phyloP scores from a whole-genome alignment of 2,797 vertebrate genomes.

The Melanotaenia nigrans region DNA sequence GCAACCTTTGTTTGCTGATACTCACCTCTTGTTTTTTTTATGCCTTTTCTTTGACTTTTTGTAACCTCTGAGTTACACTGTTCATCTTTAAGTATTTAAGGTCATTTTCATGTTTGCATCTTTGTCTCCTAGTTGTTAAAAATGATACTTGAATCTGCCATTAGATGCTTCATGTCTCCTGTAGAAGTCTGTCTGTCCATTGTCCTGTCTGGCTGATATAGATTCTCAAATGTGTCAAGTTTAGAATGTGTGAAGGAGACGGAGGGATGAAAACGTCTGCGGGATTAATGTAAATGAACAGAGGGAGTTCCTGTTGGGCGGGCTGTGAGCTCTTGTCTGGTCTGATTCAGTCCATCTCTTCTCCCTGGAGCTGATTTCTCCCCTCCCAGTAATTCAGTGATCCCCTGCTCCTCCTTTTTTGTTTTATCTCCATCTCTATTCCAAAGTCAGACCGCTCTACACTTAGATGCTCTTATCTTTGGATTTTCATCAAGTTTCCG shows the following conservation, averaged over 20 bases:
- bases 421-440: slow-evolving; percentile 72
- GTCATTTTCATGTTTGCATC: slow-evolving; percentile 5
- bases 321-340: slow-evolving; percentile 72
- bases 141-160: slow-evolving; percentile 9
- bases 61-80: not conserved
- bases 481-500: slow-evolving; percentile 83
- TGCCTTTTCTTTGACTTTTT: too few species aligned
- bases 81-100: not conserved
- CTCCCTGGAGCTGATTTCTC: slow-evolving; percentile 64
- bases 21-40: not conserved
- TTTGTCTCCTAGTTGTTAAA: slow-evolving; percentile 1
- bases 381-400: slow-evolving; percentile 69
- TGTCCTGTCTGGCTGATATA: slow-evolving; percentile 53
- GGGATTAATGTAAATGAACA: slow-evolving; percentile 84
- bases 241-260: slow-evolving; percentile 69
- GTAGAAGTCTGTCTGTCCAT: slow-evolving; percentile 17
- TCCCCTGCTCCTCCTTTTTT: slow-evolving; percentile 69
- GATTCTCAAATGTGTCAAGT: slow-evolving; percentile 61
- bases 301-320: slow-evolving; percentile 75
- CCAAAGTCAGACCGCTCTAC: slow-evolving; percentile 70
- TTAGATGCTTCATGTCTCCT: slow-evolving; percentile 23
- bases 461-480: slow-evolving; percentile 82
- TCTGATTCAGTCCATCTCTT: slow-evolving; percentile 79
- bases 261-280: slow-evolving; percentile 69
- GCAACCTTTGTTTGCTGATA: not conserved